These are phyloP conservation scores for Drosophila ambigua DNA, from an alignment of 1,140 invertebrate species.

Conservation along the genomic window DNA sequence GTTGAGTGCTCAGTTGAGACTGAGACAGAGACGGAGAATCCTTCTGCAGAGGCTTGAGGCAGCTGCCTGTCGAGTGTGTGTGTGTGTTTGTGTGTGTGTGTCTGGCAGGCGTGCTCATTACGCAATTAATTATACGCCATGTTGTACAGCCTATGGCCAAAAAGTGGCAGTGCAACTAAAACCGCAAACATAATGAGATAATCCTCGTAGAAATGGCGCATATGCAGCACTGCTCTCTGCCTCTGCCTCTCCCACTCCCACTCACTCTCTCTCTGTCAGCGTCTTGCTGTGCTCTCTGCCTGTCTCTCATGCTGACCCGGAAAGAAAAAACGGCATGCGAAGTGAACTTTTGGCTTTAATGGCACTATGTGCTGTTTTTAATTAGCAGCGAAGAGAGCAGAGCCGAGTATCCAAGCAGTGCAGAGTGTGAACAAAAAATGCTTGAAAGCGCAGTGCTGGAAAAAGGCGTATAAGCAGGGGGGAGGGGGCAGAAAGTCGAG, in stretches of 20 bases:
- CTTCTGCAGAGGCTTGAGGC: constrained; percentile 45
- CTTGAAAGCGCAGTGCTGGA: too few relatives aligned
- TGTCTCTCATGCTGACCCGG: constrained; percentile 30
- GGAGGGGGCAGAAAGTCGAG: constrained; percentile 29
- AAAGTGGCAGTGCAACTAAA: constrained; percentile 68
- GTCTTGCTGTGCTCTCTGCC: not conserved
- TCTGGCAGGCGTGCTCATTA: constrained; percentile 73
- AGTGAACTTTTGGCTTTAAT: constrained; percentile 79
- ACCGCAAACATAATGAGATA: constrained; percentile 77
- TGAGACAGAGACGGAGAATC: constrained; percentile 18
- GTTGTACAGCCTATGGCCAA: constrained; percentile 68
- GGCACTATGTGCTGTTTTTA: constrained; percentile 75
- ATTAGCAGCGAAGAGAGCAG: constrained; percentile 52
- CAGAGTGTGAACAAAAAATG: constrained; percentile 15
- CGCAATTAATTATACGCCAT: constrained; percentile 80
- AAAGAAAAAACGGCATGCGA: constrained; percentile 33
- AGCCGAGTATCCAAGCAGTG: not conserved
- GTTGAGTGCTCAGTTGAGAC: constrained; percentile 12
- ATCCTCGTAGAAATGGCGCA: constrained; percentile 74
- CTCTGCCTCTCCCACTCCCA: too few relatives aligned
- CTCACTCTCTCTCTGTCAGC: not conserved
- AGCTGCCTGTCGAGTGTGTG: constrained; percentile 46
- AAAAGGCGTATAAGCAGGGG: constrained; percentile 15
- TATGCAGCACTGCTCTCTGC: constrained; percentile 31
- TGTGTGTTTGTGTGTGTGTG: constrained; percentile 26